phyloP scores from a whole-genome alignment of 2,888 invertebrate species.

The Xestobium rufovillosum region DNA sequence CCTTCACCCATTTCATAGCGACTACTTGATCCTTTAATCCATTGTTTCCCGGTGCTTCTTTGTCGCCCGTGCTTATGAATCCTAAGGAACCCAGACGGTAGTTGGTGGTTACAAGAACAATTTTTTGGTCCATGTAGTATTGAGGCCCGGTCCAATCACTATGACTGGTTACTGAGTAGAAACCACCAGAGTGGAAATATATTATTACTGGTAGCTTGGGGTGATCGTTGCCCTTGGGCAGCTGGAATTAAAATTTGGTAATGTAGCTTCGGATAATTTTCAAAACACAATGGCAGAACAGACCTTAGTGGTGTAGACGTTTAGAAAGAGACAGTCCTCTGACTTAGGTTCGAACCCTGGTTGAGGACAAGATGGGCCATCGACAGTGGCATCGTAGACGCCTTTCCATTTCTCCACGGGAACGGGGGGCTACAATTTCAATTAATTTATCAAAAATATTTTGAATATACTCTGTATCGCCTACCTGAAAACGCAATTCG shows the following conservation, averaged over 20 bases:
- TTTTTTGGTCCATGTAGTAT: slow-evolving; percentile 56
- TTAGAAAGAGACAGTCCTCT: slow-evolving; percentile 59
- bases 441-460: too few species aligned
- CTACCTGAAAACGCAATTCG: slow-evolving; percentile 40
- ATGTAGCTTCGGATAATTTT: too few species aligned
- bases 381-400: slow-evolving; percentile 35
- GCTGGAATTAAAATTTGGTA: too few species aligned
- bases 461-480: slow-evolving; percentile 1
- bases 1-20: slow-evolving; percentile 57
- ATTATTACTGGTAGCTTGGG: slow-evolving; percentile 54
- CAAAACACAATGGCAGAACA: too few species aligned
- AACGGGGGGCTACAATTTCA: slow-evolving; percentile 34
- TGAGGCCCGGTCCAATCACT: slow-evolving; percentile 52
- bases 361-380: slow-evolving; percentile 39
- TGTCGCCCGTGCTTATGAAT: slow-evolving; percentile 54
- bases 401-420: slow-evolving; percentile 37
- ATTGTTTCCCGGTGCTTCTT: slow-evolving; percentile 59
- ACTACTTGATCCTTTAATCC: slow-evolving; percentile 65
- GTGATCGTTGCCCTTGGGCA: slow-evolving; percentile 34
- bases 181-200: slow-evolving; percentile 63
- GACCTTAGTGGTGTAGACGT: slow-evolving; percentile 53
- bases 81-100: slow-evolving; percentile 53
- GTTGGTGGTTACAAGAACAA: slow-evolving; percentile 59
- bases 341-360: slow-evolving; percentile 35
- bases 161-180: slow-evolving; percentile 53